Base-by-base conservation (phyloP, 1,140 invertebrate species). In the Nixonia krombeini region DNA sequence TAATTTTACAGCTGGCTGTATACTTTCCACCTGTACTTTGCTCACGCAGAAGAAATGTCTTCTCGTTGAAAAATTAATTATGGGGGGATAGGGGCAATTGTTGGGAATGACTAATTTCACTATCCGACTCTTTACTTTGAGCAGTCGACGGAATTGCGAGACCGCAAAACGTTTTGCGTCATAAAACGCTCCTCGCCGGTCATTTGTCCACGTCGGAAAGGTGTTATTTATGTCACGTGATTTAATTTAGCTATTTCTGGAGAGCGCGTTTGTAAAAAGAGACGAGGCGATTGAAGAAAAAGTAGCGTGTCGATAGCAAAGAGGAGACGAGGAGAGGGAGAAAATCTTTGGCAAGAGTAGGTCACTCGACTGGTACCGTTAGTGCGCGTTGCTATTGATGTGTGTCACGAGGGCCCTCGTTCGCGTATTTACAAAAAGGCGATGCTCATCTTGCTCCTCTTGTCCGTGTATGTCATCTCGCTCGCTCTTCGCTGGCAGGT, bases 331-430 rank as follows among this genome's bases (percentile, higher is more conserved):
- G 15, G 12, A 37, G 35, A 66, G 55, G 52, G 62, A 58, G 62
- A 58, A 51, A 57, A 51, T 50, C 57, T 57, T 45, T 62, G 15
- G 46, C 23, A 45, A 71, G 58, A 71, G 69, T 71, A 71, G 69
- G 69, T 71, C 69, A 71, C 61, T 66, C 49, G 50, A 50, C 41
- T 38, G 53, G 57, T 71, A 71, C 68, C 68, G 68, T 71, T 71
- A 71, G 63, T 58, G 57, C 53, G 55, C 42, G 61, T 55, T 59
- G 52, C 62, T 42, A 65, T 62, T 62, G 50, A 71, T 71, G 58
- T 71, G 69, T 71, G 69, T 71, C 69, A 71, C 63, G 69, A 50
- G 68, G 57, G 63, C 63, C 63, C 18, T 45, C 55, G 63, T 63
- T 63, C 58, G 55, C 63, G 58, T 64, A 71, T 47, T 67, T 63